Evolutionary conservation across 2,888 invertebrate species (phyloP).

Genomic region (Callinectes sapidus): DNA sequence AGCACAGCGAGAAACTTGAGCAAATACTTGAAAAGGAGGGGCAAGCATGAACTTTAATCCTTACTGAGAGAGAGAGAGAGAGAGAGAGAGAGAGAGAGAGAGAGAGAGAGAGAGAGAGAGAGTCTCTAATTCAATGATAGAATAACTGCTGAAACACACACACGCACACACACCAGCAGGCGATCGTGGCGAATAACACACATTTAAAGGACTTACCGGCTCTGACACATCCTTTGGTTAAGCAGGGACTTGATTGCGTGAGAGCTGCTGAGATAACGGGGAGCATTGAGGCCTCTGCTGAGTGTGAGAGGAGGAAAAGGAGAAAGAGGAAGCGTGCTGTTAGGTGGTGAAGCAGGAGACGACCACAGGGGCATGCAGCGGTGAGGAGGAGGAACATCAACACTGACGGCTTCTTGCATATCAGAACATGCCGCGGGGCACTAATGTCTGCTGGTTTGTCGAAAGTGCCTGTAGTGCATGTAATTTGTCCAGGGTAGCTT

Average conservation of each 20-base stretch:
- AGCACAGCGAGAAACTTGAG: too few relatives aligned
- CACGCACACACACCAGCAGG: neutral
- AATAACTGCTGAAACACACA: neutral
- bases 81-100: too few relatives aligned
- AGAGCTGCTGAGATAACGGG: conserved; percentile 64
- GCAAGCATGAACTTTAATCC: too few relatives aligned
- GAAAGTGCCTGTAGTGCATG: neutral
- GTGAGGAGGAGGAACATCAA: conserved; percentile 31
- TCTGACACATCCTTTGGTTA: conserved; percentile 86
- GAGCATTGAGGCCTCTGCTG: conserved; percentile 49
- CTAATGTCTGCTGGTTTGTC: neutral
- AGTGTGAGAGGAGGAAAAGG: neutral
- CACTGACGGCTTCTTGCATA: neutral
- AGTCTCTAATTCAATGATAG: neutral
- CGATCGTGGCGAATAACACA: too few relatives aligned
- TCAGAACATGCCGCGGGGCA: neutral
- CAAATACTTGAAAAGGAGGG: too few relatives aligned
- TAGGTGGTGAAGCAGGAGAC: conserved; percentile 43
- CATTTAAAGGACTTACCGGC: conserved; percentile 79
- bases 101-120: too few relatives aligned
- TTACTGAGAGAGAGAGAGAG: too few relatives aligned
- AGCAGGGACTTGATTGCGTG: conserved; percentile 78
- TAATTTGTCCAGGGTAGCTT: neutral
- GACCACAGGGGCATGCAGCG: conserved; percentile 39
- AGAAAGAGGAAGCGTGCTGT: conserved; percentile 57